Base-by-base conservation (phyloP, 2,888 invertebrate species). In the Eristalis intricaria region DNA sequence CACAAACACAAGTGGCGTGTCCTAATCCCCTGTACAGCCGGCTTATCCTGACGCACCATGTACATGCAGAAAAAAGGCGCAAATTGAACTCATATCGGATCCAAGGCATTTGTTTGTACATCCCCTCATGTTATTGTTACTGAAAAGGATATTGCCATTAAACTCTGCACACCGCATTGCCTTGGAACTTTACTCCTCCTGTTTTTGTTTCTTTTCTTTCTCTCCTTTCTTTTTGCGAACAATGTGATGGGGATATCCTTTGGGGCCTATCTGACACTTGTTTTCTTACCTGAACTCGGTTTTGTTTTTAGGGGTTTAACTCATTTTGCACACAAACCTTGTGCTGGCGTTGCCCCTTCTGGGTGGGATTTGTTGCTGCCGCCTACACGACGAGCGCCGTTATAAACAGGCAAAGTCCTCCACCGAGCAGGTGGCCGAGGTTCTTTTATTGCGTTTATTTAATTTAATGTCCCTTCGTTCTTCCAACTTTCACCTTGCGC, bases 81-180 rank as follows among this genome's bases (percentile, higher is more conserved):
- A 86, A 86, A 86, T 86, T 86, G 86, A 86, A 86, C 86, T 83
- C 74, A 83, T 86, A 86, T 86, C 78, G 78, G 83, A 83, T 83
- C 78, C 81, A 86, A 74, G 79, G 78, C 83, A 78, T 86, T 86
- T 86, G 86, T 83, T 83, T 86, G 86, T 75, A 86, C 74, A 86
- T 86, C 78, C 83, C 78, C 83, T 83, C 66, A 74, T 75, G 82
- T 78, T 83, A 83, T 83, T 83, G 65, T 78, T 78, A 70, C 77
- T 83, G 75, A 71, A 83, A 86, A 75, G 83, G 83, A 86, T 86
- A 86, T 86, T 83, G 74, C 78, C 86, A 79, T 78, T 86, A 86
- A 86, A 86, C 83, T 83, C 71, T 78, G 61, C 86, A 78, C 86
- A 70, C 83, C 82, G 82, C 78, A 86, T 74, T 86, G 86, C 83